Evolutionary conservation across 2,113 vertebrate genomes (phyloP).

Genomic region (Hippocampus mohnikei): DNA sequence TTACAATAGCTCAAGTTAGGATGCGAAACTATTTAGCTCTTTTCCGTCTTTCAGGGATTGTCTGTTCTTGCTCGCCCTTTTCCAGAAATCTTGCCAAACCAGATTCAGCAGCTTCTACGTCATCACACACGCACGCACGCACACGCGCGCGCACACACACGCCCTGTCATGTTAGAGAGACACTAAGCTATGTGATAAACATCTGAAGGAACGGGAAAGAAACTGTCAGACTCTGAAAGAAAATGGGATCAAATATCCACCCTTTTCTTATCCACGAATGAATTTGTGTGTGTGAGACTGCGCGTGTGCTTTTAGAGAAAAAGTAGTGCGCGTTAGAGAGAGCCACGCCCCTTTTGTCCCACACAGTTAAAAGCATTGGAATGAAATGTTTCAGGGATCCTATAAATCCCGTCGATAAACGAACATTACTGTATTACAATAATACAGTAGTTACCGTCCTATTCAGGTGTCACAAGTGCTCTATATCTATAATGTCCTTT

Average conservation of each 20-base stretch:
- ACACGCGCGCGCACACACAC: slow-evolving; percentile 6
- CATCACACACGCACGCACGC: slow-evolving; percentile 27
- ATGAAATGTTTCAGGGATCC: not conserved
- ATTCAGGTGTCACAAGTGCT: not conserved
- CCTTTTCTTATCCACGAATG: slow-evolving; percentile 4
- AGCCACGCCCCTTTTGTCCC: not conserved
- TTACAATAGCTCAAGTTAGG: not conserved
- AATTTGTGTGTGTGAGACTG: not conserved
- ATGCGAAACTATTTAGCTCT: not conserved
- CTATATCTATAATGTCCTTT: too few relatives aligned
- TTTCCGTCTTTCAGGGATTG: slow-evolving; percentile 17
- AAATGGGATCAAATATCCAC: not conserved
- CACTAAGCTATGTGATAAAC: slow-evolving; percentile 24
- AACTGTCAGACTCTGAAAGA: not conserved
- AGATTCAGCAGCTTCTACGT: slow-evolving; percentile 48
- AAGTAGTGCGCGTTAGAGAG: too few relatives aligned
- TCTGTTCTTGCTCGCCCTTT: slow-evolving; percentile 23
- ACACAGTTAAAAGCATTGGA: not conserved
- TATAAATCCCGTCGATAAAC: not conserved
- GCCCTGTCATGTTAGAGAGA: slow-evolving; percentile 31
- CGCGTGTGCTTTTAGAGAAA: not conserved
- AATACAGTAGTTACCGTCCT: not conserved
- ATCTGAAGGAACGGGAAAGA: slow-evolving; percentile 41
- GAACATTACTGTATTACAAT: not conserved
- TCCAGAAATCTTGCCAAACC: slow-evolving; percentile 60